A percentile compares a stretch with the other conserved stretches of the same genome.
Evolutionary conservation across 1,140 invertebrate species (phyloP).

Genomic region (Aphaenogaster rudis): DNA sequence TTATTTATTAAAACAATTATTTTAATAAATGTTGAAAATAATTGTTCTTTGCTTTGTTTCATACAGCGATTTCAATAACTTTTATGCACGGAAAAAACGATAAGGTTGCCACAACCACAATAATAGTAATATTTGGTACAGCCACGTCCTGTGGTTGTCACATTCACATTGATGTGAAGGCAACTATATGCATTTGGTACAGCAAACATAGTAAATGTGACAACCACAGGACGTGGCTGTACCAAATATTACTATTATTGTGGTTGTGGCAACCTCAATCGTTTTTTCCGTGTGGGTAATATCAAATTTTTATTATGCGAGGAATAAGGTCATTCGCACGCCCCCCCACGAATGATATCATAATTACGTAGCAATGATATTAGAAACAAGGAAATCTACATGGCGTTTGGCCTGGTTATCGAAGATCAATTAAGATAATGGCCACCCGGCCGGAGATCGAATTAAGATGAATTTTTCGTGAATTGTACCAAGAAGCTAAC

Average conservation of each 20-base stretch:
- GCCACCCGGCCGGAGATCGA: background rate
- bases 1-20: background rate
- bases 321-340: background rate
- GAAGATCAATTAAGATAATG: conserved; percentile 62
- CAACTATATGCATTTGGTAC: too few species aligned
- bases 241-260: too few species aligned
- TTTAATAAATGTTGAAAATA: background rate
- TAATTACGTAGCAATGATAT: conserved; percentile 36
- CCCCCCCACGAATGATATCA: conserved; percentile 22
- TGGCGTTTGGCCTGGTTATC: background rate
- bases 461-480: conserved; percentile 61
- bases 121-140: too few species aligned
- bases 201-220: too few species aligned
- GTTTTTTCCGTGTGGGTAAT: background rate
- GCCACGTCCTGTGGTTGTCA: too few species aligned
- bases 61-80: background rate
- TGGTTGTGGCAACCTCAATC: too few species aligned
- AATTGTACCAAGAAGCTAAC: conserved; percentile 55
- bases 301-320: background rate
- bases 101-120: too few species aligned
- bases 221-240: too few species aligned
- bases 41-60: background rate
- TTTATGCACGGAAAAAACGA: background rate
- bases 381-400: conserved; percentile 30
- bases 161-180: too few species aligned